A percentile compares a stretch with the other conserved stretches of the same genome.
Conservation (phyloP, 2,888 invertebrate species). For the Drosophila pegasa region DNA sequence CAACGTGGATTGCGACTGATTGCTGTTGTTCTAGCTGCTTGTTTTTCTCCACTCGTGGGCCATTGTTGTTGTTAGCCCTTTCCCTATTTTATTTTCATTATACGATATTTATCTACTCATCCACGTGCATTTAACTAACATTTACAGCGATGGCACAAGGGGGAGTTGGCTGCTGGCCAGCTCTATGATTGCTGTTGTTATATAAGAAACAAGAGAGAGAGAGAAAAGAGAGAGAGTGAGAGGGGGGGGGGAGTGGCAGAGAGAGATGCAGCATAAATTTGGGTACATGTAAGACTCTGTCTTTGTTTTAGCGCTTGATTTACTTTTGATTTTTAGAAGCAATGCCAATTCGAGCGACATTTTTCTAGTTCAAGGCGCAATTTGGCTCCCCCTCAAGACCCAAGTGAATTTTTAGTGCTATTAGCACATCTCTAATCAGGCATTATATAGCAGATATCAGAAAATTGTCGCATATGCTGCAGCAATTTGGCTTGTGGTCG, state of each 20-base stretch:
- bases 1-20: slow-evolving; percentile 67
- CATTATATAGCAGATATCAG: slow-evolving; percentile 52
- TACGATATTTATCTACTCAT: slow-evolving; percentile 82
- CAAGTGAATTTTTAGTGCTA: slow-evolving; percentile 23
- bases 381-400: background rate
- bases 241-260: background rate
- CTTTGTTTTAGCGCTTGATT: slow-evolving; percentile 53
- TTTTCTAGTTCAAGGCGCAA: slow-evolving; percentile 7
- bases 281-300: background rate
- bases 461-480: slow-evolving; percentile 79
- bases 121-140: slow-evolving; percentile 82
- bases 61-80: slow-evolving; percentile 43
- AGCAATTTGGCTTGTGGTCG: slow-evolving; percentile 73
- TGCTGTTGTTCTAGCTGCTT: slow-evolving; percentile 54
- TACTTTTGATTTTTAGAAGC: slow-evolving; percentile 71
- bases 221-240: background rate
- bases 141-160: slow-evolving; percentile 53
- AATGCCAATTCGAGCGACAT: slow-evolving; percentile 71
- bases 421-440: slow-evolving; percentile 58
- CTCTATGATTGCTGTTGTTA: slow-evolving; percentile 60
- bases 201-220: slow-evolving; percentile 52
- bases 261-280: background rate
- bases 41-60: slow-evolving; percentile 19
- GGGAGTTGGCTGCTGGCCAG: slow-evolving; percentile 22
- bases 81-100: slow-evolving; percentile 77